Conservation (phyloP, 1,140 invertebrate species). For the Idris sp. region DNA sequence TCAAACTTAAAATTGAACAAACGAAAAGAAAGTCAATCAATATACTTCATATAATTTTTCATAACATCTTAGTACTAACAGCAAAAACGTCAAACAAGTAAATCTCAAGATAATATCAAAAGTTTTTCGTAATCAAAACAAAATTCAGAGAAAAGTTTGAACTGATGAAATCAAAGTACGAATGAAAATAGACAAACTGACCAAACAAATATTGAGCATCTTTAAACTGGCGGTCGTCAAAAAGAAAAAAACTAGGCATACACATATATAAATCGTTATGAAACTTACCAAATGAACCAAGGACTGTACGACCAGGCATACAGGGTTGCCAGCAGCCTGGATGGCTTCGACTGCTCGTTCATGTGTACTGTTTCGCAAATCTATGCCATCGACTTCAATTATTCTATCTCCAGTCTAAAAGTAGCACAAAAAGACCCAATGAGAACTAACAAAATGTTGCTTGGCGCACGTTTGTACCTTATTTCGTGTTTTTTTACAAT, state of each 20-base stretch:
- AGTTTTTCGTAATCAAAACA: too few relatives aligned
- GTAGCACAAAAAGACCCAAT: constrained; percentile 56
- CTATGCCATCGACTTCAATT: constrained; percentile 94
- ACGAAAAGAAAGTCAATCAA: too few relatives aligned
- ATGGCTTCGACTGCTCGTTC: constrained; percentile 98
- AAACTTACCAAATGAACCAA: constrained; percentile 87
- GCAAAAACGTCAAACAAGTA: too few relatives aligned
- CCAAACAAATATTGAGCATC: too few relatives aligned
- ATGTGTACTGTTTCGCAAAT: constrained; percentile 93
- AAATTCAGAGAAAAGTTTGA: too few relatives aligned
- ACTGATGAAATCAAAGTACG: too few relatives aligned
- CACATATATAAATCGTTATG: background rate
- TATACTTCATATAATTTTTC: too few relatives aligned
- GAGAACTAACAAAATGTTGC: constrained; percentile 49
- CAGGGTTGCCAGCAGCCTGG: constrained; percentile 92
- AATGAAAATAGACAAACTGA: too few relatives aligned
- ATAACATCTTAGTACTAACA: too few relatives aligned
- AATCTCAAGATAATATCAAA: too few relatives aligned
- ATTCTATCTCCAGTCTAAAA: constrained; percentile 91
- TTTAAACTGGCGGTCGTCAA: background rate
- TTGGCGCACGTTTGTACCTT: constrained; percentile 8
- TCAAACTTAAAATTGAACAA: too few relatives aligned
- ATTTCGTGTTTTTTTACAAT: constrained; percentile 12
- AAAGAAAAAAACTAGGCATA: constrained; percentile 3
- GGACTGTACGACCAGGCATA: constrained; percentile 95